Evolutionary conservation across 2,113 vertebrate genomes (phyloP), one percentile per base, ranked within the genome.

Genomic region (Triplophysa rosa): DNA sequence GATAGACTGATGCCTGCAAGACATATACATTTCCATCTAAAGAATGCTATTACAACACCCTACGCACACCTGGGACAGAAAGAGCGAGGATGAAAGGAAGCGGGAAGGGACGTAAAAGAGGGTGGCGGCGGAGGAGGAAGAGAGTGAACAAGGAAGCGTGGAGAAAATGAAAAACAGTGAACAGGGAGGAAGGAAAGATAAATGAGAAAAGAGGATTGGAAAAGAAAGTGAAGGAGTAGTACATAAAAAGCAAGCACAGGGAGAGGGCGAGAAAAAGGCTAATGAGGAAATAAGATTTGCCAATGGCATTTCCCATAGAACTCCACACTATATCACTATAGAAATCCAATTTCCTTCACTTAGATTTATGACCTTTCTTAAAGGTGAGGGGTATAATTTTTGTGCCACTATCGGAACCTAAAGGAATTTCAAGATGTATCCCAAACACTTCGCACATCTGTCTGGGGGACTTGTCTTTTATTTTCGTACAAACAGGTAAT

Each of bases 201-300:
- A 33, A 71, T 61, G 26, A 29, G n/a, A 64, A 68, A 61, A 13
- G 54, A 29, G 65, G 52, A 45, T 40, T 54, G n/a, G 4, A 16
- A 65, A 40, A 42, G 3, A 80, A 66, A 67, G 17, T 6, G 49
- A 45, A 33, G 40, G 67, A 40, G 1, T n/a, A 67, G 40, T 61
- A 1, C 40, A 49, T 23, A 21, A 62, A 83, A 76, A 11, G 26
- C 72, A 86, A 76, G 78, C 78, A 80, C 74, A 87, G 67, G 76
- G 61, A 81, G 66, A 29, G 45, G 7, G 80, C 65, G 19, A 21
- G 54, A 54, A 58, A 68, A 66, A 45, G 11, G 7, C 10, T 8
- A 69, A 71, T 56, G n/a, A 58, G 33, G 17, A 5, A n/a, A 54
- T 54, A 19, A 21, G 54, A 58, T 58, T 58, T 58, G 54, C 54